Evolutionary conservation across 2,888 invertebrate species (phyloP).

Genomic region (Hirtodrosophila trivittata): DNA sequence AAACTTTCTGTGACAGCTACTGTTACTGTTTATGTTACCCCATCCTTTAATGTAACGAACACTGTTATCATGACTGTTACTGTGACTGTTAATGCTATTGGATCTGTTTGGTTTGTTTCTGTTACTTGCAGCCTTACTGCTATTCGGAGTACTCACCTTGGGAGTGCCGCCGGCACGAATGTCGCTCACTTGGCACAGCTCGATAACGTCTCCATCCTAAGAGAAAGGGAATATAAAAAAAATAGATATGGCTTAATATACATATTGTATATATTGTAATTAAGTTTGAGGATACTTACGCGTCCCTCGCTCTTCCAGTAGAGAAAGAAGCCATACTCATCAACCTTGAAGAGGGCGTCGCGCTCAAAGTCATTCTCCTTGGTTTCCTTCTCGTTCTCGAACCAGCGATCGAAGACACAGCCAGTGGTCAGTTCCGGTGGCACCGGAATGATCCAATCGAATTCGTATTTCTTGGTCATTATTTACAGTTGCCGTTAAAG

Average conservation of each 20-base stretch:
- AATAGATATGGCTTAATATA: not conserved
- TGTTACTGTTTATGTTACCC: not conserved
- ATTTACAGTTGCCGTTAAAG: slow-evolving; percentile 56
- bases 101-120: not conserved
- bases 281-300: slow-evolving; percentile 85
- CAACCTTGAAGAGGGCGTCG: slow-evolving; percentile 95
- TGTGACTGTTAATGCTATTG: not conserved
- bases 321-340: slow-evolving; percentile 98
- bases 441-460: slow-evolving; percentile 98
- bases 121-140: not conserved
- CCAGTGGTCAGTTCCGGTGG: slow-evolving; percentile 92
- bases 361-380: slow-evolving; percentile 91
- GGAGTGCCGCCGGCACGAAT: slow-evolving; percentile 96
- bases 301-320: slow-evolving; percentile 98
- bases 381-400: slow-evolving; percentile 96
- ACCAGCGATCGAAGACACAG: slow-evolving; percentile 97
- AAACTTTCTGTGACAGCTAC: no score
- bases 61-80: not conserved
- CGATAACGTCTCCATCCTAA: slow-evolving; percentile 99
- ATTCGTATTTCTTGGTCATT: slow-evolving; percentile 99
- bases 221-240: not conserved
- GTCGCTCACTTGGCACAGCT: slow-evolving; percentile 99
- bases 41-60: not conserved
- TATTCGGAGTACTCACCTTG: slow-evolving; percentile 87
- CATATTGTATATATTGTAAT: no score